Evolutionary conservation across 53 echinoderm and acorn worm genomes (phyloP).

Genomic region (Echinometra lucunter): DNA sequence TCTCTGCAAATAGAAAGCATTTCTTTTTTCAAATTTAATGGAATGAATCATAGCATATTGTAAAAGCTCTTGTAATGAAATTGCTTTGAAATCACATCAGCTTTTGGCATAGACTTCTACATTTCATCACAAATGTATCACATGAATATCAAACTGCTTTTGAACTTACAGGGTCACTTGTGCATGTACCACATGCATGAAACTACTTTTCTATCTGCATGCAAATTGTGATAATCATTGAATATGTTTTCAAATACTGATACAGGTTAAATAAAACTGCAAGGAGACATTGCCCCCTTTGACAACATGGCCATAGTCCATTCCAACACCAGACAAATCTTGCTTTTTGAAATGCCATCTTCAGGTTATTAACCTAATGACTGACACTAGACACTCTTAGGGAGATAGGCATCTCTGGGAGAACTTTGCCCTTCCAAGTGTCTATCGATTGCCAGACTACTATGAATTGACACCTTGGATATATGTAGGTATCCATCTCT

Average conservation of each 20-base stretch:
- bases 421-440: conserved; percentile 1
- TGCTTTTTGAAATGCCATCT: background rate
- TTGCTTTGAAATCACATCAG: too few relatives aligned
- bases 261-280: background rate
- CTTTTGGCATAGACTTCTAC: too few relatives aligned
- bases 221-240: background rate
- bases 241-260: background rate
- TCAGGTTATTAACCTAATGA: background rate
- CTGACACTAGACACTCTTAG: background rate
- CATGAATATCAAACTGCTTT: background rate
- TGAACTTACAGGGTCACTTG: background rate
- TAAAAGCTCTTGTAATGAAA: too few relatives aligned
- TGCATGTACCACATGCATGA: background rate
- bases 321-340: background rate
- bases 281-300: background rate
- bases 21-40: too few relatives aligned
- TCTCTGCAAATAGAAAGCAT: too few relatives aligned
- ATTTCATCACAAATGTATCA: background rate
- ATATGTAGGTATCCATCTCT: background rate
- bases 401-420: background rate
- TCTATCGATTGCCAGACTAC: background rate
- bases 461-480: background rate
- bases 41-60: too few relatives aligned
- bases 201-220: background rate
- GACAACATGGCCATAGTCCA: background rate